Evolutionary conservation across 2,113 vertebrate genomes (phyloP).

Genomic region (Zingel zingel): DNA sequence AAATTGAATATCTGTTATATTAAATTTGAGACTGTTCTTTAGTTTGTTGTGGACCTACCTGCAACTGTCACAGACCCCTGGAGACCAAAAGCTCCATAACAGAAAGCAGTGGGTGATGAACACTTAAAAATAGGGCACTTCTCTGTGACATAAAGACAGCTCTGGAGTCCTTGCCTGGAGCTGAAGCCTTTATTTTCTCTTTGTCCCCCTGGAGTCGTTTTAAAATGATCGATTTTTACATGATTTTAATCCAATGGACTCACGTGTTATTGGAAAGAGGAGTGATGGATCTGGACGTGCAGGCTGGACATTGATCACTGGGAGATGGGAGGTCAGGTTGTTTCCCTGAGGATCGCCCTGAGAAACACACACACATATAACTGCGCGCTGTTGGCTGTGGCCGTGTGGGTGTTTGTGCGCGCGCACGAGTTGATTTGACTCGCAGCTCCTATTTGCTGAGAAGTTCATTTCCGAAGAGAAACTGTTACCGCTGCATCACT

Average conservation of each 20-base stretch:
- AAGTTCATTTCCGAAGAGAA: conserved; percentile 57
- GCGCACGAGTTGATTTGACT: conserved; percentile 30
- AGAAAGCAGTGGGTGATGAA: conserved; percentile 28
- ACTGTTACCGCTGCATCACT: conserved; percentile 14
- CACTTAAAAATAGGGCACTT: conserved; percentile 22
- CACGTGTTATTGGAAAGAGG: conserved; percentile 68
- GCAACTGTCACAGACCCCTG: conserved; percentile 10
- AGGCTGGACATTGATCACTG: conserved; percentile 71
- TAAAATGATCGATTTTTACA: conserved; percentile 73
- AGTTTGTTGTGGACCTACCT: conserved; percentile 23
- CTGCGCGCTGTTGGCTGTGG: not conserved
- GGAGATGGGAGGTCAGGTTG: conserved; percentile 41
- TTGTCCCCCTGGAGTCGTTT: conserved; percentile 44
- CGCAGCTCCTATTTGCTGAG: conserved; percentile 52
- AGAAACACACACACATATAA: not conserved
- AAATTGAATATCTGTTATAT: conserved; percentile 32
- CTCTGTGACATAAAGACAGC: conserved; percentile 40
- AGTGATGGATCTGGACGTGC: conserved; percentile 72
- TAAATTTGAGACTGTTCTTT: conserved; percentile 27
- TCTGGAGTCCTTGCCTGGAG: conserved; percentile 30
- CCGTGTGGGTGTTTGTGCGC: conserved; percentile 23
- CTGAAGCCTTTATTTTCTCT: conserved; percentile 47
- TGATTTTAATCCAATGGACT: conserved; percentile 76
- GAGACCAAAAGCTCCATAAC: conserved; percentile 13
- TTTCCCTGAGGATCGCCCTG: conserved; percentile 44